Conservation (phyloP, 2,888 invertebrate genomes). For the Polylopha cassiicola region DNA sequence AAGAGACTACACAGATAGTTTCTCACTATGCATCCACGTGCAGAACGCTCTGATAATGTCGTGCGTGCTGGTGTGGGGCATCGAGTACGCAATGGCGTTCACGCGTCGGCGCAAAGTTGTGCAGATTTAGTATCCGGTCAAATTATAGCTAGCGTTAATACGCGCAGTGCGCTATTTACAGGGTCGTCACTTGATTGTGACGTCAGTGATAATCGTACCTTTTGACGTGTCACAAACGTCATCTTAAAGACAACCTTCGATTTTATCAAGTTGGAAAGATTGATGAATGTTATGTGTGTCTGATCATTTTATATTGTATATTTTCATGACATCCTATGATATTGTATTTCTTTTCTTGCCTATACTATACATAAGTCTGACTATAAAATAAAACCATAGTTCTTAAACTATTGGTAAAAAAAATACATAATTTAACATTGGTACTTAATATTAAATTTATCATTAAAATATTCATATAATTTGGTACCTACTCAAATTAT, state of each 20-base stretch:
- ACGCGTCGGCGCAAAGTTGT: slow-evolving; percentile 67
- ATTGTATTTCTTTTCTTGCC: slow-evolving; percentile 7
- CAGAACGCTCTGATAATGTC: slow-evolving; percentile 83
- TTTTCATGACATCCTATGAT: slow-evolving; percentile 4
- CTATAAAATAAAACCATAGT: slow-evolving; percentile 3
- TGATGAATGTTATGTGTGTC: too few species aligned
- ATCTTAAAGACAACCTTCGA: too few species aligned
- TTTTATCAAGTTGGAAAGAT: too few species aligned
- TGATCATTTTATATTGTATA: background rate
- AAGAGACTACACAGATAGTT: slow-evolving; percentile 82
- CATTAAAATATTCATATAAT: too few species aligned
- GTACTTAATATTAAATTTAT: too few species aligned
- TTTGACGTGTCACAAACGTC: too few species aligned
- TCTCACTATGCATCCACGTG: slow-evolving; percentile 82
- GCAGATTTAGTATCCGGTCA: slow-evolving; percentile 49
- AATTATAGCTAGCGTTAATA: slow-evolving; percentile 1
- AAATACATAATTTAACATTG: too few species aligned
- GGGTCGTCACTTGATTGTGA: too few species aligned
- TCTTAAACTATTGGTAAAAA: too few species aligned
- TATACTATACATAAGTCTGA: background rate
- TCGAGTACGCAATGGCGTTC: slow-evolving; percentile 76
- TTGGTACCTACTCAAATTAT: too few species aligned
- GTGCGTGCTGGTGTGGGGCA: slow-evolving; percentile 82
- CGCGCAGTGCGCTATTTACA: slow-evolving; percentile 7
- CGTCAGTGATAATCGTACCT: too few species aligned